phyloP scores from a whole-genome alignment of 1,140 invertebrate genomes.

The Sarcophaga peregrina region DNA sequence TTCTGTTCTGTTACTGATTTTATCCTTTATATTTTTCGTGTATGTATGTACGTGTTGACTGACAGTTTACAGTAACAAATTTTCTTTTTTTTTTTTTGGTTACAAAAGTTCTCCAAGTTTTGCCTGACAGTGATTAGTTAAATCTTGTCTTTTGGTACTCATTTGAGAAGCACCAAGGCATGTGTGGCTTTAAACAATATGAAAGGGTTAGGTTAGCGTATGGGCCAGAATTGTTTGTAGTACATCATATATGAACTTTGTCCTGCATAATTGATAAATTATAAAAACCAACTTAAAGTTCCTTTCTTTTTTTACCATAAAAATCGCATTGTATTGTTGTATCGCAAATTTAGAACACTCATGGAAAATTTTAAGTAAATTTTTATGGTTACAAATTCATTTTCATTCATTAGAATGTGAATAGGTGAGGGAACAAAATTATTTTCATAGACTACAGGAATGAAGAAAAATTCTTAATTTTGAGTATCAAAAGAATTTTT shows the following conservation, averaged over 20 bases:
- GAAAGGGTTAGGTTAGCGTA: constrained; percentile 55
- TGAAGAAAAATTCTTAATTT: too few relatives aligned
- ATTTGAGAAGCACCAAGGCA: constrained; percentile 1
- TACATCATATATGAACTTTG: constrained; percentile 47
- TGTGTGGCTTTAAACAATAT: neutral
- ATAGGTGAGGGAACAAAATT: too few relatives aligned
- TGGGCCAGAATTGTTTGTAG: neutral
- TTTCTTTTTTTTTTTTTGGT: neutral
- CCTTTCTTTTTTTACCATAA: neutral
- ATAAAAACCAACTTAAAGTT: constrained; percentile 57
- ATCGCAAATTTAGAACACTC: too few relatives aligned
- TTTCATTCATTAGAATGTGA: too few relatives aligned
- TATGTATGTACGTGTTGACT: neutral
- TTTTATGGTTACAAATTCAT: too few relatives aligned
- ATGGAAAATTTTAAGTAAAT: too few relatives aligned
- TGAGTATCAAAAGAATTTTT: too few relatives aligned
- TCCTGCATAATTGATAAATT: constrained; percentile 66
- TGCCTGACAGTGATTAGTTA: constrained; percentile 11
- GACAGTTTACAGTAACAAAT: neutral
- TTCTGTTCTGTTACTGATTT: neutral
- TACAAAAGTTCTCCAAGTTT: neutral
- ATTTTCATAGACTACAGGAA: too few relatives aligned
- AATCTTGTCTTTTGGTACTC: neutral
- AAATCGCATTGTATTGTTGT: too few relatives aligned
- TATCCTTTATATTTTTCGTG: too few relatives aligned